phyloP scores from a whole-genome alignment of 2,797 vertebrate species.

The Graptemys geographica region DNA sequence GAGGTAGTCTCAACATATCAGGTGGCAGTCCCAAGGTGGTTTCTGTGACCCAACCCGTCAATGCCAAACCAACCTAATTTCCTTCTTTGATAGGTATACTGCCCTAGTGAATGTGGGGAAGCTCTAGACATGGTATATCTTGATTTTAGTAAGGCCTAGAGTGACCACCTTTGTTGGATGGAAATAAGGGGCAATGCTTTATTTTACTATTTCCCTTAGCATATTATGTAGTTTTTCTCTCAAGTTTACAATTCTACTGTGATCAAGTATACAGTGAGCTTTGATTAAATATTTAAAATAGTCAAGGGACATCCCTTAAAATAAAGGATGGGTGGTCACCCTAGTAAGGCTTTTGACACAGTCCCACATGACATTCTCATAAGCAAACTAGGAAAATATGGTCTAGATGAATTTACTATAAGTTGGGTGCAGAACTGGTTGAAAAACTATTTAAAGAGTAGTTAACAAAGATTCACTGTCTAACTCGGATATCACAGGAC shows the following conservation, averaged over 20 bases:
- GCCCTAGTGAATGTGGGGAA: background rate
- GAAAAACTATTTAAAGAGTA: background rate
- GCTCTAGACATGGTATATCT: background rate
- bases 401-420: background rate
- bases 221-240: background rate
- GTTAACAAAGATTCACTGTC: background rate
- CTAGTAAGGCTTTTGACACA: background rate
- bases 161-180: background rate
- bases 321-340: background rate
- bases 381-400: background rate
- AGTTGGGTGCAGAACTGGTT: background rate
- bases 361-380: background rate
- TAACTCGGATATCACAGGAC: background rate
- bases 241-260: background rate
- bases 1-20: too few species aligned
- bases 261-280: background rate
- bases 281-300: background rate
- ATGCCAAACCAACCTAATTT: background rate
- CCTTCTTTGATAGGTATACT: background rate
- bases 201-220: background rate
- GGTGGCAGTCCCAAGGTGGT: too few species aligned
- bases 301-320: background rate
- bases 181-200: background rate
- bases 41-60: too few species aligned
- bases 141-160: background rate